Evolutionary conservation across 1,140 invertebrate genomes (phyloP).

Genomic region (Drosophila sp.): DNA sequence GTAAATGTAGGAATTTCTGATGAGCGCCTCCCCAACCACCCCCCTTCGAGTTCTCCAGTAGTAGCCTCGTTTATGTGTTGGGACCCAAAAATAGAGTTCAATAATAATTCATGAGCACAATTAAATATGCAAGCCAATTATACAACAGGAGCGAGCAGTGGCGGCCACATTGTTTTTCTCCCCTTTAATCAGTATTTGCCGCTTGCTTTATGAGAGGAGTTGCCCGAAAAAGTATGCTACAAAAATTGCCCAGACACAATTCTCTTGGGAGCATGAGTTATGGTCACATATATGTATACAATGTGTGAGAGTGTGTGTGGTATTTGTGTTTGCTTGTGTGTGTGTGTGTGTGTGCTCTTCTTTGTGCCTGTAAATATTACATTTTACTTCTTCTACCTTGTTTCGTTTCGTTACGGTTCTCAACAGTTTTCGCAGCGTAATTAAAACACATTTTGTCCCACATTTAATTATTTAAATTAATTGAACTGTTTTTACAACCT

Average conservation of each 20-base stretch:
- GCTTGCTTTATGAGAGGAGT: not conserved
- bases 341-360: conserved; percentile 8
- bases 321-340: not conserved
- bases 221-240: not conserved
- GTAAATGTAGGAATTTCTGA: not conserved
- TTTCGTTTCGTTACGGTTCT: conserved; percentile 27
- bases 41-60: not conserved
- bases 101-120: conserved; percentile 43
- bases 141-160: conserved; percentile 3
- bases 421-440: conserved; percentile 54
- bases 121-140: conserved; percentile 73
- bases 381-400: conserved; percentile 20
- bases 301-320: conserved; percentile 6
- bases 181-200: not conserved
- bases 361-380: conserved; percentile 41
- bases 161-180: not conserved
- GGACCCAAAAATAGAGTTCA: conserved; percentile 22
- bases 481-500: conserved; percentile 78
- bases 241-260: conserved; percentile 8
- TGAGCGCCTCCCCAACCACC: not conserved
- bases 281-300: conserved; percentile 10
- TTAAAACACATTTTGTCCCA: conserved; percentile 71
- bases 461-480: conserved; percentile 81
- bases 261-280: conserved; percentile 8
- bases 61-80: not conserved